Evolutionary conservation across 1,140 invertebrate genomes (phyloP).

Genomic region (Holotrichia oblita): DNA sequence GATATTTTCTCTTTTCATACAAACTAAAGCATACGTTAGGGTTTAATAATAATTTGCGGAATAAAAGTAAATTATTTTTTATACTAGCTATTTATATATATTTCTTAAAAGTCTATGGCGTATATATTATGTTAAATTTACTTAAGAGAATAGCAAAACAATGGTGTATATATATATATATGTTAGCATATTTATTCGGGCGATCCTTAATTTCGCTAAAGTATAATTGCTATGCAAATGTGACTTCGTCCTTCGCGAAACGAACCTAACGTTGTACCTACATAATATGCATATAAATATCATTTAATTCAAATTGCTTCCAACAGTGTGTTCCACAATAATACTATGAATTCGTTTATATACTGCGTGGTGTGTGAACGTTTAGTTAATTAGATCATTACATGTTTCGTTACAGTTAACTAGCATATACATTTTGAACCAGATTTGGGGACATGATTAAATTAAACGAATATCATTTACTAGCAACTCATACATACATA

Average conservation of each 20-base stretch:
- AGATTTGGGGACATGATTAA: background rate
- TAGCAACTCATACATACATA: too few relatives aligned
- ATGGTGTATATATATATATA: too few relatives aligned
- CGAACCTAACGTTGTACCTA: background rate
- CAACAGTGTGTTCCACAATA: background rate
- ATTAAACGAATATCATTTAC: background rate
- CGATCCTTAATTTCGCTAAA: background rate
- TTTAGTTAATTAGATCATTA: constrained; percentile 4
- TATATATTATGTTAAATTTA: background rate
- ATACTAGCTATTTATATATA: too few relatives aligned
- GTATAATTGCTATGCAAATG: background rate
- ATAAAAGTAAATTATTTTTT: too few relatives aligned
- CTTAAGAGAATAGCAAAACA: background rate
- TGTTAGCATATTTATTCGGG: background rate
- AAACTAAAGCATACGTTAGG: background rate
- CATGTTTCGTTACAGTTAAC: background rate
- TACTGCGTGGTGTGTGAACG: background rate
- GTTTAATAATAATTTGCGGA: background rate
- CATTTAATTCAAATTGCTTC: constrained; percentile 17
- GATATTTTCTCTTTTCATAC: background rate
- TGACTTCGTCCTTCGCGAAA: background rate
- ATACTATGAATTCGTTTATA: constrained; percentile 1
- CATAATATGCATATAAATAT: constrained; percentile 11
- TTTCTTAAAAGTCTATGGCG: too few relatives aligned
- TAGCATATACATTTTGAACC: background rate